These are phyloP conservation scores for Trachops cirrhosus DNA, from an alignment of 2,797 vertebrate species.

Conservation along the genomic window DNA sequence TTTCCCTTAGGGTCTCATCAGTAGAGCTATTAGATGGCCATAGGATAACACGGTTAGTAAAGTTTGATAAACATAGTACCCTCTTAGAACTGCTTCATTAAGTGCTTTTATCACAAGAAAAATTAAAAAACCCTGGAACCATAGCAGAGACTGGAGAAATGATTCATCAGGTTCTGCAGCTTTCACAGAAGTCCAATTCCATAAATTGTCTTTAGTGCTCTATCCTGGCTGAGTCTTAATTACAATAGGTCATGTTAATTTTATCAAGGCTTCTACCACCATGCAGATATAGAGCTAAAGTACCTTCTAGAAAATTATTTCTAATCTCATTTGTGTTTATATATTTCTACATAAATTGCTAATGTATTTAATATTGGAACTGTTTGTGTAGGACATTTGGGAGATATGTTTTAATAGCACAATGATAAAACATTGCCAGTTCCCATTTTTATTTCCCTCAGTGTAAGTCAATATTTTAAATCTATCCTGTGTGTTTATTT, in stretches of 20 bases:
- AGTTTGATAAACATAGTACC: constrained; percentile 64
- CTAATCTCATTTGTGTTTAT: constrained; percentile 42
- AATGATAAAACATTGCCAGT: constrained; percentile 1
- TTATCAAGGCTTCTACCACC: constrained; percentile 41
- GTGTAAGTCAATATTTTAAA: not conserved
- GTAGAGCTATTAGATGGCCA: constrained; percentile 7
- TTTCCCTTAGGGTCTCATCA: constrained; percentile 34
- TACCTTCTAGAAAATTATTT: constrained; percentile 32
- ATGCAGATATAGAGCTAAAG: constrained; percentile 2
- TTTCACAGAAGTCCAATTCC: constrained; percentile 3
- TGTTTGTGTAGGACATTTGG: not conserved
- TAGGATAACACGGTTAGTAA: constrained; percentile 61
- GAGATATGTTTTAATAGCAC: constrained; percentile 23
- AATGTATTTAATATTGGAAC: constrained; percentile 49
- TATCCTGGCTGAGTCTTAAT: constrained; percentile 63
- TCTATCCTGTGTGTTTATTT: not conserved
- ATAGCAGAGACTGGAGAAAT: constrained; percentile 43
- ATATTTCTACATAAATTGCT: constrained; percentile 23
- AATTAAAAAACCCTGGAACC: constrained; percentile 36
- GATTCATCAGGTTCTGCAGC: constrained; percentile 48
- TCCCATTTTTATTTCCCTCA: not conserved
- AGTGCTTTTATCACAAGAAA: constrained; percentile 62
- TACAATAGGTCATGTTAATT: constrained; percentile 57
- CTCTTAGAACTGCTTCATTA: constrained; percentile 51
- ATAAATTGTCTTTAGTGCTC: constrained; percentile 58